Evolutionary conservation across 2,113 vertebrate genomes (phyloP).

Genomic region (Pachyramphus minor): DNA sequence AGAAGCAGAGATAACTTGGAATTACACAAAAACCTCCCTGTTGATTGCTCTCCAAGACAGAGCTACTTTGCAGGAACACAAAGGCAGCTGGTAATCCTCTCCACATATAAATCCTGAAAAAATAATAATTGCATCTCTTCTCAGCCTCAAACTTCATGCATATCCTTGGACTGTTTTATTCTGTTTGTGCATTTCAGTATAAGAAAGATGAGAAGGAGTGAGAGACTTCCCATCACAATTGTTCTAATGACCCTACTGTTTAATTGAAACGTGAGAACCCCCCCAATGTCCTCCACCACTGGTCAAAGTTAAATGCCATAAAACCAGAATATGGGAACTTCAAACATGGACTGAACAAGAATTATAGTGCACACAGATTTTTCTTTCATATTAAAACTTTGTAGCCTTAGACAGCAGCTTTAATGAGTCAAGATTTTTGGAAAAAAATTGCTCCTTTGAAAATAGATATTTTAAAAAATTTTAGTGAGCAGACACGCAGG

Average conservation of each 20-base stretch:
- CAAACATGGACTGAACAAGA: background rate
- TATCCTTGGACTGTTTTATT: background rate
- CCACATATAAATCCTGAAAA: background rate
- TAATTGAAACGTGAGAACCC: background rate
- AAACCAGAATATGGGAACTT: background rate
- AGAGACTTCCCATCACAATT: background rate
- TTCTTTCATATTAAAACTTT: background rate
- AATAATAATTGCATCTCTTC: background rate
- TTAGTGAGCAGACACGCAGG: background rate
- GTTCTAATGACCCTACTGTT: background rate
- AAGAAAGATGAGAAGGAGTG: background rate
- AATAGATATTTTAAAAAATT: background rate
- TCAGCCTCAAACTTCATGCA: background rate
- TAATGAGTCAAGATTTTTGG: background rate
- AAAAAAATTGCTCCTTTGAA: background rate
- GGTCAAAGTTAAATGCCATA: background rate
- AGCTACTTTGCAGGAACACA: background rate
- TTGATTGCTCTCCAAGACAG: background rate
- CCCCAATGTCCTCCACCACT: background rate
- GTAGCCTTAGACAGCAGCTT: background rate
- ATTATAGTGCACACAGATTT: background rate
- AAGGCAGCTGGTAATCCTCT: conserved; percentile 10
- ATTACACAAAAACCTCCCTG: background rate
- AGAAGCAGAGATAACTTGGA: background rate
- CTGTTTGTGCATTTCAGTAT: background rate